Evolutionary conservation across 2,888 invertebrate species (phyloP), one percentile per base, ranked within the genome.

Genomic region (Coelinius sp.): DNA sequence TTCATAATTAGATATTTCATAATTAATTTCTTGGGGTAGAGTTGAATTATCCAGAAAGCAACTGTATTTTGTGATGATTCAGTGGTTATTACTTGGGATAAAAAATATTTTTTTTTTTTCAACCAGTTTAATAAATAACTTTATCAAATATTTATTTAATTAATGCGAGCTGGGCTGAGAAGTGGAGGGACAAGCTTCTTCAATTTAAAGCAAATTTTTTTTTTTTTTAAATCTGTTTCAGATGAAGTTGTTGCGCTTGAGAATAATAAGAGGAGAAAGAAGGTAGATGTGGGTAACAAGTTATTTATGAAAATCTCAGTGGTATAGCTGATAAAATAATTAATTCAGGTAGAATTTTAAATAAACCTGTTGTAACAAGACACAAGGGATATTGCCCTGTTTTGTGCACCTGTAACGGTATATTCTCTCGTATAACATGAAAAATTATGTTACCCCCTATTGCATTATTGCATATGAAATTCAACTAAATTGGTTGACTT

Each of bases 341-440:
- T 86, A 86, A 86, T 86, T 85, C 85, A 86, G 85, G 86, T 84
- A 80, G 80, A 82, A 81, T 82, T 82, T 82, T 84, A 86, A 86
- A 86, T 86, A 86, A 35, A 85, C 80, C 81, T 76, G 79, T 8
- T 75, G 77, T 79, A 56, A 65, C 49, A 24, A 63, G 49, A 41
- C 27, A 20, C 24, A 20, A 41, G 20, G 44, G 22, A 65, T 52
- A 59, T 27, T n/a, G n/a, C n/a, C 82, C 81, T 82, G 82, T 85
- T 85, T 77, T 78, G 73, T 76, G 82, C 85, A 85, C 83, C 83
- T 85, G 86, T 82, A 82, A 71, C 78, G 68, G 27, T 70, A 70
- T 69, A 74, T 77, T 75, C 75, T 70, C 70, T 75, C 74, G 20
- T 49, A 17, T 74, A 69, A 73, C 73, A 71, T 79, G 79, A 81